phyloP scores from a whole-genome alignment of 2,888 invertebrate genomes.

The Meghimatium bilineatum region DNA sequence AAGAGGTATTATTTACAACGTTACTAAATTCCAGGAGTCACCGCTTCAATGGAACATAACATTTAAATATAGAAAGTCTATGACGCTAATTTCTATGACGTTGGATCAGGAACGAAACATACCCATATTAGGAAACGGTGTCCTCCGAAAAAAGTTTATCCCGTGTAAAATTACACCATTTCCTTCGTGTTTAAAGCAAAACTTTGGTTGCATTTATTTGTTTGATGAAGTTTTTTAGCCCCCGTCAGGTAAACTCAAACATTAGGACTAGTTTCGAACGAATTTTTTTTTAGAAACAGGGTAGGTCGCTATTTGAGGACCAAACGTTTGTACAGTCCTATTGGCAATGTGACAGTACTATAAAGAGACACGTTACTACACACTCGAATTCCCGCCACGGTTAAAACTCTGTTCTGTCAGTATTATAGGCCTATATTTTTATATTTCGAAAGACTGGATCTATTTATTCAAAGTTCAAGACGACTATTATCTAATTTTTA shows the following conservation, averaged over 20 bases:
- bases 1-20: background rate
- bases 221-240: background rate
- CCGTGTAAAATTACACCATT: background rate
- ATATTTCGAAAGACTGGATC: too few species aligned
- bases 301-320: background rate
- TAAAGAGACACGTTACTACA: too few species aligned
- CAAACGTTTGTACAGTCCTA: background rate
- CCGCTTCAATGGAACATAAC: background rate
- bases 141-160: background rate
- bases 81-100: background rate
- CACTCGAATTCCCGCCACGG: too few species aligned
- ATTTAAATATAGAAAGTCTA: background rate
- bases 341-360: too few species aligned
- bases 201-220: background rate
- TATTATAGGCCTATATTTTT: too few species aligned
- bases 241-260: background rate
- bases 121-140: slow-evolving; percentile 1
- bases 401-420: too few species aligned
- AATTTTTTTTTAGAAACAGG: background rate
- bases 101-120: background rate
- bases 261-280: background rate
- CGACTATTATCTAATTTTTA: too few species aligned
- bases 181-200: background rate
- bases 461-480: too few species aligned
- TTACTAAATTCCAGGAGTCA: background rate